phyloP scores from a whole-genome alignment of 2,888 invertebrate genomes.

The Glomeris marginata region DNA sequence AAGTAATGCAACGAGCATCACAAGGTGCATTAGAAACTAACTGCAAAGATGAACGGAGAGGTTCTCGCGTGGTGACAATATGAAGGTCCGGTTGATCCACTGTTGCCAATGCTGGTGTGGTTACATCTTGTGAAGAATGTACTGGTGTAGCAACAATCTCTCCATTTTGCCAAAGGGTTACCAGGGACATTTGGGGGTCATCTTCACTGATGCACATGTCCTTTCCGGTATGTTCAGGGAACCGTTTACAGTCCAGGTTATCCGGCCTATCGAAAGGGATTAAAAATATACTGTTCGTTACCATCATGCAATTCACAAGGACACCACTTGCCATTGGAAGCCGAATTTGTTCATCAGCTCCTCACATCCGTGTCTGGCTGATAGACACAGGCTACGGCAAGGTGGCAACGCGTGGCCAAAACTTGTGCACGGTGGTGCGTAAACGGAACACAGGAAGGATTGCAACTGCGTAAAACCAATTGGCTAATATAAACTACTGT shows the following conservation, averaged over 20 bases:
- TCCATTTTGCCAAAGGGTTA: no score
- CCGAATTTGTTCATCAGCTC: slow-evolving; percentile 48
- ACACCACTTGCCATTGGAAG: slow-evolving; percentile 78
- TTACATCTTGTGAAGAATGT: slow-evolving; percentile 15
- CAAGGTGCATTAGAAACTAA: no score
- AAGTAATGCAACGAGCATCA: no score
- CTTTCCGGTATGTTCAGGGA: slow-evolving; percentile 19
- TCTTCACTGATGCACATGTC: slow-evolving; percentile 24
- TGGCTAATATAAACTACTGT: no score
- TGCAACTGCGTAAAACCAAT: slow-evolving; percentile 22
- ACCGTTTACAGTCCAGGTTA: slow-evolving; percentile 26
- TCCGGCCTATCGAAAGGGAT: slow-evolving; percentile 23
- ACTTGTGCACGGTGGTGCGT: slow-evolving; percentile 90
- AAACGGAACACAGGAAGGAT: slow-evolving; percentile 41
- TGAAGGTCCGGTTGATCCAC: no score
- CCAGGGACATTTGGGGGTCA: slow-evolving; percentile 19
- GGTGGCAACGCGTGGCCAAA: slow-evolving; percentile 52
- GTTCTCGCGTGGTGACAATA: no score
- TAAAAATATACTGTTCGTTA: no score
- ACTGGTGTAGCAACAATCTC: no score
- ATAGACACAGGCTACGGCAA: slow-evolving; percentile 26
- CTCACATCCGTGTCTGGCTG: slow-evolving; percentile 28
- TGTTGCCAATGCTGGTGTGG: neutral
- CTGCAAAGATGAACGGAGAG: no score
- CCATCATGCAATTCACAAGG: no score